phyloP scores from a whole-genome alignment of 1,140 invertebrate genomes.

The Andrena cerasifolii region DNA sequence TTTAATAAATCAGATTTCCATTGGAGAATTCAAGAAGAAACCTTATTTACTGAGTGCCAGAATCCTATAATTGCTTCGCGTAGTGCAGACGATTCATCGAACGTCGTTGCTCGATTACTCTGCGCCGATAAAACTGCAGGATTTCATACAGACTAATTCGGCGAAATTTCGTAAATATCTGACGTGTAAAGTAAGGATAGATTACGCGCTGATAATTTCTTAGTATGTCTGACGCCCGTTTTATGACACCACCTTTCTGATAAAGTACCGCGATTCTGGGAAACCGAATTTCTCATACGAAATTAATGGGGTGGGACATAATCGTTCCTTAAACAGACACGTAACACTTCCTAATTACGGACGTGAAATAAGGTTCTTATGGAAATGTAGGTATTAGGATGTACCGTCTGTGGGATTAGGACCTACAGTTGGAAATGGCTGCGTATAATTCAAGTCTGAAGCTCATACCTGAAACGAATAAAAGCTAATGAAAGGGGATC shows the following conservation, averaged over 20 bases:
- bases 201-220: background rate
- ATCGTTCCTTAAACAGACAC: background rate
- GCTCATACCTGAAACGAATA: background rate
- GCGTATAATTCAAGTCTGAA: background rate
- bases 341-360: background rate
- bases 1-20: no score
- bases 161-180: conserved; percentile 16
- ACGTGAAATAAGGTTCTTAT: background rate
- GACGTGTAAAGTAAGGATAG: background rate
- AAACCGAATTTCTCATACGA: background rate
- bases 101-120: no score
- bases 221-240: background rate
- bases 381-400: background rate
- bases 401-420: no score
- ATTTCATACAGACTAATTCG: background rate
- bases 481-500: no score
- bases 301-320: background rate
- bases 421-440: no score
- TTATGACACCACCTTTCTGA: conserved; percentile 3
- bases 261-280: background rate
- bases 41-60: no score
- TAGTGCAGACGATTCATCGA: no score
- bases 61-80: no score
- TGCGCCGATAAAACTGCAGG: background rate
- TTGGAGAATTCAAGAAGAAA: no score